Percentiles rank a stretch among this genome's conserved stretches.
Conservation (phyloP, 2,888 invertebrate species). For the Leptinotarsa tumamoca region DNA sequence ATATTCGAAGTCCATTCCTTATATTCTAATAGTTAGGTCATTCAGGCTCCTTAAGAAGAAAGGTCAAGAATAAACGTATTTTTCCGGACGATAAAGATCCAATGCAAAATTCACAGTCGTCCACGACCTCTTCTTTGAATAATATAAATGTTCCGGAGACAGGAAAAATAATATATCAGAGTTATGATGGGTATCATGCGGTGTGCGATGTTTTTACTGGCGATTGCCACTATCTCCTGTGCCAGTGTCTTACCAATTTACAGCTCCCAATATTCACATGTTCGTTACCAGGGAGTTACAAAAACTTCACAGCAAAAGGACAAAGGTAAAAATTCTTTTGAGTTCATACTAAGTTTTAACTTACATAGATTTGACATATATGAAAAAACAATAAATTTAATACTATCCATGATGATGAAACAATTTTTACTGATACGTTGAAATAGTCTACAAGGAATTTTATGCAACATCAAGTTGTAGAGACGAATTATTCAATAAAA, state of each 20-base stretch:
- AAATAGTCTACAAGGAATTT: too few species aligned
- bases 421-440: too few species aligned
- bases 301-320: slow-evolving; percentile 8
- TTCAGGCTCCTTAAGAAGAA: not conserved
- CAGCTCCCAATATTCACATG: slow-evolving; percentile 37
- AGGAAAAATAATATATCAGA: not conserved
- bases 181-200: slow-evolving; percentile 25
- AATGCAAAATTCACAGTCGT: not conserved
- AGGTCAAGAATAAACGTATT: not conserved
- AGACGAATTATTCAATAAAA: too few species aligned
- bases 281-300: slow-evolving; percentile 25
- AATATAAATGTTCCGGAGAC: not conserved
- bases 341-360: not conserved
- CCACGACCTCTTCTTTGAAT: not conserved
- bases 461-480: too few species aligned
- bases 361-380: too few species aligned
- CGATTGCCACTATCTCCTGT: slow-evolving; percentile 19
- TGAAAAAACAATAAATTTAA: too few species aligned
- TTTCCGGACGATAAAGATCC: not conserved
- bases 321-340: slow-evolving; percentile 23
- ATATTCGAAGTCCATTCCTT: slow-evolving; percentile 8
- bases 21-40: slow-evolving; percentile 12
- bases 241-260: slow-evolving; percentile 32
- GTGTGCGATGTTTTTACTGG: slow-evolving; percentile 9
- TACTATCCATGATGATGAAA: too few species aligned